Evolutionary conservation across 1,140 invertebrate species (phyloP).

Genomic region (Agrypnia vestita): DNA sequence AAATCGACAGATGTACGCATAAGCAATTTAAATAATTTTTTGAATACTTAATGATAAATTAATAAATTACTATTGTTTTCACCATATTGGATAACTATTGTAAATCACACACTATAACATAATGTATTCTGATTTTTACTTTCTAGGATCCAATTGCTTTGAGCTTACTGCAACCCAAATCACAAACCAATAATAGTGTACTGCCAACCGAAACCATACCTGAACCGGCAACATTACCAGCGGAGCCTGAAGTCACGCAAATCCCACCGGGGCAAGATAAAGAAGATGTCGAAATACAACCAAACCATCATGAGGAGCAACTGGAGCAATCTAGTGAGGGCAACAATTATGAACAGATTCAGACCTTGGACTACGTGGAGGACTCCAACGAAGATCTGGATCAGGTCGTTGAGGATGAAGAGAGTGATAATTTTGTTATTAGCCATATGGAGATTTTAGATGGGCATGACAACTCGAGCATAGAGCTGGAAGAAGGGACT

Average conservation of each 20-base stretch:
- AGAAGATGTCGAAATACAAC: neutral
- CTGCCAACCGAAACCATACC: neutral
- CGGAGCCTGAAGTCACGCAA: neutral
- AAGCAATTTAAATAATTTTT: too few relatives aligned
- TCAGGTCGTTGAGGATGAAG: slow-evolving; percentile 22
- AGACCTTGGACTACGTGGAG: slow-evolving; percentile 46
- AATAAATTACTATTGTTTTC: too few relatives aligned
- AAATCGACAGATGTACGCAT: too few relatives aligned
- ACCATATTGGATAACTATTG: neutral
- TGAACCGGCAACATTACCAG: neutral
- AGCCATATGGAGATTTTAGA: slow-evolving; percentile 56
- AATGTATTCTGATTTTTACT: neutral
- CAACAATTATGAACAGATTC: neutral
- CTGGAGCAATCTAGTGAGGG: neutral
- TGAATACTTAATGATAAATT: too few relatives aligned
- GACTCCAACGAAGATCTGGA: slow-evolving; percentile 43
- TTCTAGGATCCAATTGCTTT: neutral
- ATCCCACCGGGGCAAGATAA: neutral
- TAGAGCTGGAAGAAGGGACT: slow-evolving; percentile 52
- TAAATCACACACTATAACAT: neutral
- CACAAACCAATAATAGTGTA: neutral
- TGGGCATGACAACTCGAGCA: slow-evolving; percentile 29
- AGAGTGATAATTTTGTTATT: slow-evolving; percentile 46
- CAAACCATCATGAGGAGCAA: neutral
- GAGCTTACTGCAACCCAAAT: neutral